These are phyloP conservation scores for Perithous albicinctus DNA, from an alignment of 2,888 invertebrate species.

Conservation along the genomic window DNA sequence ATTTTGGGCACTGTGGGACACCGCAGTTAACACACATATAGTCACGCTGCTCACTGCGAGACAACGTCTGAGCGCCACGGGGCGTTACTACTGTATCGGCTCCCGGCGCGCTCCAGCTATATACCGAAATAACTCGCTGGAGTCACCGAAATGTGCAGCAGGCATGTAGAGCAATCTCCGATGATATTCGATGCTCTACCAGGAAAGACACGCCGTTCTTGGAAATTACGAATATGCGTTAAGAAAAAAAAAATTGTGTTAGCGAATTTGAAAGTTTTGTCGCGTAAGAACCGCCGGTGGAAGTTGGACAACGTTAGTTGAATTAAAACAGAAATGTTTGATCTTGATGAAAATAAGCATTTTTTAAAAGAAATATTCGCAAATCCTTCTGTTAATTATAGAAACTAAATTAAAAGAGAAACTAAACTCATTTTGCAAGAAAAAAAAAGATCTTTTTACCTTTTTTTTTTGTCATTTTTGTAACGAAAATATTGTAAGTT, in stretches of 20 bases:
- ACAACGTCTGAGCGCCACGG: slow-evolving; percentile 38
- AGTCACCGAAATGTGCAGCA: slow-evolving; percentile 8
- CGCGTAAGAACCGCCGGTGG: too few species aligned
- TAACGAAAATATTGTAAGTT: too few species aligned
- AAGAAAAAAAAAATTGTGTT: not conserved
- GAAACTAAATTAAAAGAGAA: too few species aligned
- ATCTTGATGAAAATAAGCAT: too few species aligned
- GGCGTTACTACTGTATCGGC: slow-evolving; percentile 44
- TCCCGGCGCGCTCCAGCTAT: not conserved
- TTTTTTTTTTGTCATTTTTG: too few species aligned
- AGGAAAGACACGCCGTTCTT: not conserved
- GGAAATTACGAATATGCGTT: not conserved
- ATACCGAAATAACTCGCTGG: slow-evolving; percentile 52
- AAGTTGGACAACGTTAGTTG: too few species aligned
- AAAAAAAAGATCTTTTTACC: too few species aligned
- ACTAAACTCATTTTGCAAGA: too few species aligned
- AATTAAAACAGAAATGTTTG: too few species aligned
- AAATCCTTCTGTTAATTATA: too few species aligned
- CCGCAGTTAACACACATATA: not conserved
- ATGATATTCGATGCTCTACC: slow-evolving; percentile 3
- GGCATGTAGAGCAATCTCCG: not conserved
- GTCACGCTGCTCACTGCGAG: slow-evolving; percentile 6
- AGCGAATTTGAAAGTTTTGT: too few species aligned
- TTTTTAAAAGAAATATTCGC: too few species aligned
- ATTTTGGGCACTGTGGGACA: not conserved